Conservation (phyloP, 2,797 vertebrate species). For the Myotis vivesi region DNA sequence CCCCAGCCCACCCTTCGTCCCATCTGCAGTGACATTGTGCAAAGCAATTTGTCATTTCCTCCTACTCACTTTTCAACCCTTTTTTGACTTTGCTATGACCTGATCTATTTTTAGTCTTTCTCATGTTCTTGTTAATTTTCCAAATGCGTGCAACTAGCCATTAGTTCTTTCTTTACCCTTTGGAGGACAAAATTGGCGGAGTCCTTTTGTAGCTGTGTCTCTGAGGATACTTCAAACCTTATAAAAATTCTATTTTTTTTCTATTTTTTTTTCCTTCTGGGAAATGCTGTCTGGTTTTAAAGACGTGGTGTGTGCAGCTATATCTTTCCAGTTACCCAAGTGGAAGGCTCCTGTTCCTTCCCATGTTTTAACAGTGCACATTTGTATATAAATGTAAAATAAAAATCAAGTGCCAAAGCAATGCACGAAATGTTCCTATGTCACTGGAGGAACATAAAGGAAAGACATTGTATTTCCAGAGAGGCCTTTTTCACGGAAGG, state of each 20-base stretch:
- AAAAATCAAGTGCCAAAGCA: conserved; percentile 7
- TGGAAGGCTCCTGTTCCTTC: background rate
- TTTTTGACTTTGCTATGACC: conserved; percentile 50
- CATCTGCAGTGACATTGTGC: background rate
- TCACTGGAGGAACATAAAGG: background rate
- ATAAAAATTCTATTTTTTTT: background rate
- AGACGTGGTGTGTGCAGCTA: background rate
- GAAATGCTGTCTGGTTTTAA: conserved; percentile 40
- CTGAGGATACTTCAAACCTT: conserved; percentile 59
- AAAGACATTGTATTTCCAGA: conserved; percentile 10
- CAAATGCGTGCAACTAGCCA: background rate
- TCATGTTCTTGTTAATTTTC: conserved; percentile 61
- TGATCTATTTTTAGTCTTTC: conserved; percentile 34
- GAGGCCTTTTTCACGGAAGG: background rate
- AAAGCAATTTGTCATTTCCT: background rate
- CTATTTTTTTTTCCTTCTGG: conserved; percentile 15
- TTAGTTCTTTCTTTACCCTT: conserved; percentile 37
- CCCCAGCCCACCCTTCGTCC: background rate
- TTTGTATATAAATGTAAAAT: conserved; percentile 7
- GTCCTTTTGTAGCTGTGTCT: conserved; percentile 33
- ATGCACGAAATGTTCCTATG: background rate
- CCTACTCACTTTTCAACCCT: background rate
- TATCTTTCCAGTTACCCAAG: background rate
- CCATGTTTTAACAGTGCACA: background rate
- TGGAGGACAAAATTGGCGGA: conserved; percentile 14